phyloP scores from a whole-genome alignment of 1,140 invertebrate species.

The Pectinophora gossypiella region DNA sequence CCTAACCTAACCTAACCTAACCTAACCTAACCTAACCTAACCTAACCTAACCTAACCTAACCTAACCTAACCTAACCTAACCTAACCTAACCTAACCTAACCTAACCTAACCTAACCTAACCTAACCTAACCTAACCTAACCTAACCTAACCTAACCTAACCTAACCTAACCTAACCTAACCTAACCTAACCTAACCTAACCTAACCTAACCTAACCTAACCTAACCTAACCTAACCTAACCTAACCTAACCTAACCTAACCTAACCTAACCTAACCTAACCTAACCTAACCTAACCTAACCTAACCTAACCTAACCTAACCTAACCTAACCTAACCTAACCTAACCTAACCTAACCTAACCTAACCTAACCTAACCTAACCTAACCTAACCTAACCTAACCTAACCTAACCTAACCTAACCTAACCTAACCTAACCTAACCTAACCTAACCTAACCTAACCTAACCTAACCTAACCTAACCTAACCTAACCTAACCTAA shows the following conservation, averaged over 20 bases:
- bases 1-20: conserved; percentile 8
- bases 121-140: not conserved
- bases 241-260: conserved; percentile 10
- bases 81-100: conserved; percentile 7
- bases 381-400: conserved; percentile 9
- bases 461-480: conserved; percentile 11
- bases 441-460: conserved; percentile 8
- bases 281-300: conserved; percentile 10
- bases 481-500: conserved; percentile 11
- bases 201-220: conserved; percentile 9
- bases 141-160: conserved; percentile 9
- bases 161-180: conserved; percentile 8
- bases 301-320: conserved; percentile 10
- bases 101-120: conserved; percentile 8
- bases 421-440: conserved; percentile 11
- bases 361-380: conserved; percentile 10
- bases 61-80: conserved; percentile 8
- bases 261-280: conserved; percentile 11
- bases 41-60: conserved; percentile 8
- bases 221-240: conserved; percentile 10
- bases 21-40: conserved; percentile 9
- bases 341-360: conserved; percentile 8
- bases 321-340: conserved; percentile 11
- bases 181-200: conserved; percentile 9
- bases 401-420: conserved; percentile 10